Percentiles rank a stretch among this genome's conserved stretches.
Evolutionary conservation across 2,888 invertebrate species (phyloP).

Genomic region (Lycaena phlaeas): DNA sequence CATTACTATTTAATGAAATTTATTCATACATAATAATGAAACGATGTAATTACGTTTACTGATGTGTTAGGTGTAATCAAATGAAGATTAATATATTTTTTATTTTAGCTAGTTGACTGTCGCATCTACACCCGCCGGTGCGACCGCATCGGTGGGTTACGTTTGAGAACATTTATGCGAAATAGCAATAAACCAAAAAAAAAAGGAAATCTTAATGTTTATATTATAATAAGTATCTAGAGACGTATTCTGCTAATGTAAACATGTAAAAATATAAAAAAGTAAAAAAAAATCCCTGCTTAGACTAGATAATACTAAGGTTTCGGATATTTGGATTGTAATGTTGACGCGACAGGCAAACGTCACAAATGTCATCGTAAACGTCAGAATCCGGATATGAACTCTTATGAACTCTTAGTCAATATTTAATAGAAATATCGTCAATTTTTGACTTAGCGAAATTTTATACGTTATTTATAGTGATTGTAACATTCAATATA

Average conservation of each 20-base stretch:
- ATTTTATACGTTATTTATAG: conserved; percentile 71
- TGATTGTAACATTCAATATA: conserved; percentile 54
- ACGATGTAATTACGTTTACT: conserved; percentile 55
- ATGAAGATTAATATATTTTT: conserved; percentile 68
- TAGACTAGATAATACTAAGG: conserved; percentile 62
- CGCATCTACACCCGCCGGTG: conserved; percentile 44
- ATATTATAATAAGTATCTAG: conserved; percentile 63
- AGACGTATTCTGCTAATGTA: conserved; percentile 68
- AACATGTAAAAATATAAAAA: conserved; percentile 64
- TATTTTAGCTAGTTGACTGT: conserved; percentile 71
- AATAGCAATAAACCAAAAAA: conserved; percentile 74
- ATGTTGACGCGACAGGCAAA: conserved; percentile 51
- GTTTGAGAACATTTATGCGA: conserved; percentile 46
- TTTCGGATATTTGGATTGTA: conserved; percentile 58
- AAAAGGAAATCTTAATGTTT: conserved; percentile 63
- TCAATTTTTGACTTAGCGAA: conserved; percentile 73
- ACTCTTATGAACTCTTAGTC: conserved; percentile 73
- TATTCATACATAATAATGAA: conserved; percentile 67
- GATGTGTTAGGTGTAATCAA: conserved; percentile 60
- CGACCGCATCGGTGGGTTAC: conserved; percentile 33
- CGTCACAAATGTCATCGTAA: not conserved
- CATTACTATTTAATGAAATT: conserved; percentile 61
- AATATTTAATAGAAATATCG: conserved; percentile 67
- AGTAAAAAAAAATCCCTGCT: conserved; percentile 63
- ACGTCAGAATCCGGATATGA: conserved; percentile 47